Evolutionary conservation across 2,888 invertebrate species (phyloP), one percentile per base, ranked within the genome.

Genomic region (Esperia sulphurella): DNA sequence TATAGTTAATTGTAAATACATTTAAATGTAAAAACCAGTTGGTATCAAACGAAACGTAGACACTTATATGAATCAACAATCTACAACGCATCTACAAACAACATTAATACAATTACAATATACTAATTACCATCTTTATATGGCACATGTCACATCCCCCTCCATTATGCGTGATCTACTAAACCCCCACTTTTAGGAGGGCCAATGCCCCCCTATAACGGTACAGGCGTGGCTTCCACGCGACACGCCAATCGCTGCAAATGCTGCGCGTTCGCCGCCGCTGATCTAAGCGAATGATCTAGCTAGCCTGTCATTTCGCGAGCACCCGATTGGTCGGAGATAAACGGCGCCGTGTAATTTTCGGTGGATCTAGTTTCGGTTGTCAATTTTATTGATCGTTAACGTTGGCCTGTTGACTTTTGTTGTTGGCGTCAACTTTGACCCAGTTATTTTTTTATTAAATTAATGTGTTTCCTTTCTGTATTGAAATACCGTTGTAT

Each of bases 251-350:
- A 88, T 88, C 79, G 79, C 78, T 67, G 78, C 74, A 69, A 78
- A 71, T 72, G 79, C 63, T 63, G 71, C 76, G 74, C 79, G 60
- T 65, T 71, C 80, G 70, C 62, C 68, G 39, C 62, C 35, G 78
- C 73, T 78, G 73, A 83, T 85, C 85, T 84, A 86, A 86, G 77
- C 85, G 85, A 84, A 83, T 84, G 83, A 86, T 87, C 88, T 89
- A 88, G 86, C 82, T 68, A 59, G 75, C 79, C 72, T 84, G 88
- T 88, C 88, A 87, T 81, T 85, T 84, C 73, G 86, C 85, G 75
- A 76, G 71, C 79, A 63, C 72, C 75, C 68, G 81, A 89, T 89
- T 89, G 88, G 88, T 72, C 71, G 62, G 65, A 67, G 72, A 77
- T 79, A 75, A 74, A 71, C 68, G 68, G 65, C 66, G 63, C 63